These are phyloP conservation scores for Distichodus sexfasciatus DNA, from an alignment of 2,797 vertebrate genomes.

Conservation along the genomic window DNA sequence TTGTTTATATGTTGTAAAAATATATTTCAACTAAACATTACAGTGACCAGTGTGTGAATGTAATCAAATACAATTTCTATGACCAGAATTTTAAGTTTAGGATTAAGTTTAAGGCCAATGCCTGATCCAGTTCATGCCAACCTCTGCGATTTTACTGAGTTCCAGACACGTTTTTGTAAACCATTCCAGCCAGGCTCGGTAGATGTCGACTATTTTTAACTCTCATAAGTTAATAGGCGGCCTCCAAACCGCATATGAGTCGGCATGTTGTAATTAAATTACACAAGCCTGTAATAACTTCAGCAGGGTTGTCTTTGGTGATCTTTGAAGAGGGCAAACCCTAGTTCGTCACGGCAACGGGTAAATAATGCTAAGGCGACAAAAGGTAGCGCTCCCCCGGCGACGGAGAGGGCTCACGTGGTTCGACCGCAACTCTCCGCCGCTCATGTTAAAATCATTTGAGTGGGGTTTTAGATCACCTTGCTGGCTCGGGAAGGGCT, in stretches of 20 bases:
- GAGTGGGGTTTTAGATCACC: neutral
- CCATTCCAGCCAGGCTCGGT: no score
- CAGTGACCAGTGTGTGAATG: no score
- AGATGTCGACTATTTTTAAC: no score
- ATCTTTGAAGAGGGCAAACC: constrained; percentile 19
- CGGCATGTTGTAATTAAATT: constrained; percentile 30
- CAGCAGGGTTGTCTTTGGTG: constrained; percentile 33
- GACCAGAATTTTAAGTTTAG: no score
- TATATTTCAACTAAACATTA: no score
- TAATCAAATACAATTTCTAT: no score
- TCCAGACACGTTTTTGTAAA: no score
- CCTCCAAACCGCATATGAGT: constrained; percentile 18
- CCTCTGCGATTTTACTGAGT: no score
- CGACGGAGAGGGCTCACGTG: neutral
- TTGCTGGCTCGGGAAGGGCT: constrained; percentile 9
- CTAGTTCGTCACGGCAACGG: constrained; percentile 29
- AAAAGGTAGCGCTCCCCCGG: constrained; percentile 4
- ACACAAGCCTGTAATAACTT: constrained; percentile 40
- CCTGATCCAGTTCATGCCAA: no score
- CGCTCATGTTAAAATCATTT: constrained; percentile 27
- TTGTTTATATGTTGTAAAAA: no score
- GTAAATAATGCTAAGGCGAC: constrained; percentile 28
- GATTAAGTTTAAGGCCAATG: no score
- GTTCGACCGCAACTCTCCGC: constrained; percentile 5
- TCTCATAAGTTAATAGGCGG: constrained; percentile 8